A percentile compares a stretch with the other conserved stretches of the same genome.
phyloP scores from a whole-genome alignment of 2,113 vertebrate species.

The Pongo abelii region DNA sequence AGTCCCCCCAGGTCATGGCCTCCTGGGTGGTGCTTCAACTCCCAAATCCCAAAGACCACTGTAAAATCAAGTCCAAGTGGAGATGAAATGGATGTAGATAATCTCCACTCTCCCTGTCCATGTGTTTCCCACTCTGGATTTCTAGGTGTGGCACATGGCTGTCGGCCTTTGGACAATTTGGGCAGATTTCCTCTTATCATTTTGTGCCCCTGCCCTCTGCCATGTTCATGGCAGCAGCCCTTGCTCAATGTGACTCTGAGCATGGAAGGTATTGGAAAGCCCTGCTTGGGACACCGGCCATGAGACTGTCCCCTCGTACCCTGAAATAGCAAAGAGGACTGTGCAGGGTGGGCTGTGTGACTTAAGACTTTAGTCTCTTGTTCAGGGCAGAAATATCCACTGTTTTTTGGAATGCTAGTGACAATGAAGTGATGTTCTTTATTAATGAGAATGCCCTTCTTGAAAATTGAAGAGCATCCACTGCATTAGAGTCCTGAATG shows the following conservation, averaged over 20 bases:
- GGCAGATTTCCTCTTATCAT: not conserved
- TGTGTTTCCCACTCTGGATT: not conserved
- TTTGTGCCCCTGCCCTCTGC: not conserved
- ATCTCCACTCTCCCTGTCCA: not conserved
- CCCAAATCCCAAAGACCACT: not conserved
- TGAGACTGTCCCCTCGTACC: no score
- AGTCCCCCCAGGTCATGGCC: not conserved
- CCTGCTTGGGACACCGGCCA: no score
- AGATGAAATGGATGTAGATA: not conserved
- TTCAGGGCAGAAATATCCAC: not conserved
- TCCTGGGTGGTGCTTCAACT: not conserved
- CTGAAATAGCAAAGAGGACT: not conserved
- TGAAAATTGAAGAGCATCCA: not conserved
- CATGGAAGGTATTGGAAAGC: no score
- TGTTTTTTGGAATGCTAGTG: not conserved
- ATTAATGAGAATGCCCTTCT: not conserved
- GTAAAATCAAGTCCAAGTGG: not conserved
- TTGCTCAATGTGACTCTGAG: not conserved
- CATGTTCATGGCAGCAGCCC: no score
- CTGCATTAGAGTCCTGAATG: no score
- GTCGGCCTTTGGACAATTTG: rapidly evolving
- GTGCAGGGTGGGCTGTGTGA: not conserved
- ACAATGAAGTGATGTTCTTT: not conserved
- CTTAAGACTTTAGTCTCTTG: not conserved
- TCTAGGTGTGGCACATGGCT: not conserved